Conservation (phyloP, 2,888 invertebrate species). For the Mermis nigrescens region DNA sequence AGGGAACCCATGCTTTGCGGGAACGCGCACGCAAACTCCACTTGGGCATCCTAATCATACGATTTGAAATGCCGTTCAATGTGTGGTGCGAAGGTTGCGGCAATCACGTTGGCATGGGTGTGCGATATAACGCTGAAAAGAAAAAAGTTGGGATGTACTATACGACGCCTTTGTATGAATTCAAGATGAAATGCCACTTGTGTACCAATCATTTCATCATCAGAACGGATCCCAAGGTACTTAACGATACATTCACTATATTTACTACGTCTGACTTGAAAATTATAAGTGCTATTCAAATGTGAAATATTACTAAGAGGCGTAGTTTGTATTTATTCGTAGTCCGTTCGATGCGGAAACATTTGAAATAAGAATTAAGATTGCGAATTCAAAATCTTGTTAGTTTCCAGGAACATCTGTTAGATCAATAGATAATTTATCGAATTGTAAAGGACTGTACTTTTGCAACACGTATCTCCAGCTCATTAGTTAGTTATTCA, state of each 20-base stretch:
- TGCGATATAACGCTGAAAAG: conserved; percentile 60
- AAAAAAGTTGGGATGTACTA: conserved; percentile 78
- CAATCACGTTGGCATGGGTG: conserved; percentile 97
- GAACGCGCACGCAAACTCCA: conserved; percentile 87
- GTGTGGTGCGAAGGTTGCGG: conserved; percentile 98
- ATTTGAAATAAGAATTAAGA: too few relatives aligned
- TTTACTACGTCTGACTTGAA: too few relatives aligned
- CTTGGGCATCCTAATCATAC: conserved; percentile 76
- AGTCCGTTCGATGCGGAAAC: neutral
- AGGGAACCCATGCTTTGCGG: conserved; percentile 73
- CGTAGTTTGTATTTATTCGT: neutral
- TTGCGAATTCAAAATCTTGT: too few relatives aligned
- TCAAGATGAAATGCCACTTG: conserved; percentile 94
- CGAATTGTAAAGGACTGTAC: too few relatives aligned
- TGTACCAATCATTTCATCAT: conserved; percentile 94
- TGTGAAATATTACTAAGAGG: too few relatives aligned
- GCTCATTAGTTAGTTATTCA: too few relatives aligned
- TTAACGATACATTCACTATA: conserved; percentile 33
- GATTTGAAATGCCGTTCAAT: conserved; percentile 98
- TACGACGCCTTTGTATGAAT: conserved; percentile 87
- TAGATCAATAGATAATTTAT: too few relatives aligned
- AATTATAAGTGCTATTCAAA: too few relatives aligned
- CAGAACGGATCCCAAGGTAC: conserved; percentile 88
- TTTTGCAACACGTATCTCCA: too few relatives aligned
- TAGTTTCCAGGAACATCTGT: too few relatives aligned